A percentile compares a stretch with the other conserved stretches of the same genome.
These are phyloP conservation scores for Oryzias woworae DNA, from an alignment of 2,113 vertebrate species.

Conservation along the genomic window DNA sequence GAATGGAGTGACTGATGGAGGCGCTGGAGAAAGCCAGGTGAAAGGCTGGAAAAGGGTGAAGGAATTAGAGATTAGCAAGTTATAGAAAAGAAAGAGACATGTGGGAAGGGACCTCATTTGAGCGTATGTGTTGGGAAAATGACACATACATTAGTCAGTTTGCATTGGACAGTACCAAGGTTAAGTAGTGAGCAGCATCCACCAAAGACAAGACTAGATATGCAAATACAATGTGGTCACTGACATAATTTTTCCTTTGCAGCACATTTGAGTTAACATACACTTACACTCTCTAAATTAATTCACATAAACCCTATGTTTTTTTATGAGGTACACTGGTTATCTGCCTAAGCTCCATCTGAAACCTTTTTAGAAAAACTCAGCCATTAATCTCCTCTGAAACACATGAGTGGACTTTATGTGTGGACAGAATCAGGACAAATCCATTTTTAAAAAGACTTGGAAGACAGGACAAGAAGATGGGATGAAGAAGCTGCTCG, in stretches of 20 bases:
- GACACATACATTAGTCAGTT: constrained; percentile 38
- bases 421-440: constrained; percentile 12
- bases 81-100: constrained; percentile 14
- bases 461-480: constrained; percentile 23
- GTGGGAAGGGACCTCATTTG: constrained; percentile 13
- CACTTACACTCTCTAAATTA: constrained; percentile 17
- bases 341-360: constrained; percentile 23
- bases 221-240: constrained; percentile 4
- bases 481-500: constrained; percentile 41
- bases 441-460: constrained; percentile 44
- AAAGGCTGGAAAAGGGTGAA: constrained; percentile 28
- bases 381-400: constrained; percentile 43
- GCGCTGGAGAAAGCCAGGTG: constrained; percentile 1
- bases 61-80: constrained; percentile 40
- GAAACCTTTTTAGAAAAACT: constrained; percentile 34
- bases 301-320: constrained; percentile 47
- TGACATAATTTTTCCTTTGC: background rate
- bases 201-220: constrained; percentile 9
- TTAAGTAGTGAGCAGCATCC: constrained; percentile 31
- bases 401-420: constrained; percentile 8
- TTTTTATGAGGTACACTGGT: constrained; percentile 13
- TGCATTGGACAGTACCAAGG: constrained; percentile 40
- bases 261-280: background rate
- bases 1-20: constrained; percentile 23
- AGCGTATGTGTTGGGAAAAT: constrained; percentile 13